Evolutionary conservation across 2,797 vertebrate species (phyloP), one percentile per base, ranked within the genome.

Genomic region (Tokudaia muenninki): DNA sequence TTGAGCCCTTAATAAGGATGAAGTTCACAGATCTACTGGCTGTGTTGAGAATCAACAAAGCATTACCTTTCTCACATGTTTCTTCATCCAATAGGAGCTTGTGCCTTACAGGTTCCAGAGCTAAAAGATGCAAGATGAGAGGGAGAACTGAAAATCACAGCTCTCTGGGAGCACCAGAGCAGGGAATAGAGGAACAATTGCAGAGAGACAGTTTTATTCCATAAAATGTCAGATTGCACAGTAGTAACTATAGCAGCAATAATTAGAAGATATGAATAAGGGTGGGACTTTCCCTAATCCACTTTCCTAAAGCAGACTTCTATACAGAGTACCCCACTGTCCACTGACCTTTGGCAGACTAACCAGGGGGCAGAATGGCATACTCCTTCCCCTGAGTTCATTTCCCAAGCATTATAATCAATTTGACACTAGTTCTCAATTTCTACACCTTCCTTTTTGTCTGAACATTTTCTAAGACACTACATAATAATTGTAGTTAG

Each of bases 401-500:
- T 77, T 95, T 87, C 90, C 95, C 65, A 21, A 96, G 78, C 91
- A 95, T 93, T 86, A 16, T 37, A n/a, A 1, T 95, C 94, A 87
- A 72, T n/a, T 97, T 78, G 31, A 84, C 31, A 67, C 86, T 34
- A 87, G 59, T 90, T 67, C 47, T 92, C 41, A 61, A 47, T 78
- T 90, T 91, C 94, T 95, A 75, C 31, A 83, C 17, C 11, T 89
- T 90, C 93, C 37, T 75, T 97, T 96, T 94, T 92, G 75, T 86
- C 59, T 96, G 63, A n/a, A 0, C 37, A 67, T 63, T 88, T 96
- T 55, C 89, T 52, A 94, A 94, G 52, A 13, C 74, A 91, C 61
- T 81, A 82, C 50, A 57, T 84, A 95, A 97, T 55, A 90, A 94
- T 70, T 97, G 77, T 90, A 96, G 91, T 94, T 95, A 97, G 84